phyloP scores from a whole-genome alignment of 2,797 vertebrate species.

The Parauchenoglanis punctatus region DNA sequence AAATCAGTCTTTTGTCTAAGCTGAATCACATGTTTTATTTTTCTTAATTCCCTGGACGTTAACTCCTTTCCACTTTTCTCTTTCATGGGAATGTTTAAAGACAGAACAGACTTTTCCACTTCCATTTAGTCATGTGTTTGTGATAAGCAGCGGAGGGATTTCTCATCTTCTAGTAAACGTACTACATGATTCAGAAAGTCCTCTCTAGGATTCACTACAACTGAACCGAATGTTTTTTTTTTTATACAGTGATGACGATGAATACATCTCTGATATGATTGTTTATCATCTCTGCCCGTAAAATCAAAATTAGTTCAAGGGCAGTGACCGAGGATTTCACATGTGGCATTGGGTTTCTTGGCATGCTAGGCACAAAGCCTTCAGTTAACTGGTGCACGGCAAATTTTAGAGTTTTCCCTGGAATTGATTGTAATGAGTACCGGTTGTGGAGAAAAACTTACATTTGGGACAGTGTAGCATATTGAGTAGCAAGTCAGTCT shows the following conservation, averaged over 20 bases:
- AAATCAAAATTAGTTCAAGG: not conserved
- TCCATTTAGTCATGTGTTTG: not conserved
- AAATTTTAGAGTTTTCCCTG: not conserved
- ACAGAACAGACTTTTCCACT: slow-evolving; percentile 30
- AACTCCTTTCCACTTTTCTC: slow-evolving; percentile 12
- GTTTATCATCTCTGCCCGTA: not conserved
- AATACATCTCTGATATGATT: not conserved
- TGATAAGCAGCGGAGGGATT: slow-evolving; percentile 7
- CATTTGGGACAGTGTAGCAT: not conserved
- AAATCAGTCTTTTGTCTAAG: slow-evolving; percentile 4
- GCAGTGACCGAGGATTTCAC: not conserved
- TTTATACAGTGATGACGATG: not conserved
- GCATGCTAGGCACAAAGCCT: not conserved
- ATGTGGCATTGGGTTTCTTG: not conserved
- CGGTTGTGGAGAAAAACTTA: not conserved
- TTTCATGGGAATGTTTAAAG: slow-evolving; percentile 37
- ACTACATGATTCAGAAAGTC: not conserved
- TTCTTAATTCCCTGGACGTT: slow-evolving; percentile 24
- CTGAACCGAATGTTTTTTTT: not conserved
- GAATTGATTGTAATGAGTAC: not conserved
- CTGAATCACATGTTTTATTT: slow-evolving; percentile 18
- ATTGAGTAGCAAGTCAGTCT: not conserved
- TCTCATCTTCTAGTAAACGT: not conserved
- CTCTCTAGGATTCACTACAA: not conserved
- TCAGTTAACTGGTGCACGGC: not conserved